Conservation (phyloP, 2,113 vertebrate species). For the Ailurus styani region DNA sequence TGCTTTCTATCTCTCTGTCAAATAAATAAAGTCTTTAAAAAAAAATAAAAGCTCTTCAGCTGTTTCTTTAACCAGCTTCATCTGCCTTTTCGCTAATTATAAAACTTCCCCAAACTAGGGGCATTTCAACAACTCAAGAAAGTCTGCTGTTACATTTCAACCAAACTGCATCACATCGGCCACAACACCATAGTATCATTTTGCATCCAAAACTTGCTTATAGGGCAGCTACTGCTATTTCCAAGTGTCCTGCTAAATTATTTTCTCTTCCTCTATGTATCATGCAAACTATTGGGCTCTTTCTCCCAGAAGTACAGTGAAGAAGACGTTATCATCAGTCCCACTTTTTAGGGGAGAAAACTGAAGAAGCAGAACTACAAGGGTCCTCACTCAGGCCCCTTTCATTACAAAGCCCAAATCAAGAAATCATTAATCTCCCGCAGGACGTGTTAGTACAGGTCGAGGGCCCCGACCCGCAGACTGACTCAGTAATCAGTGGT, state of each 20-base stretch:
- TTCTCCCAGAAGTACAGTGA: background rate
- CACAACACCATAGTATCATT: background rate
- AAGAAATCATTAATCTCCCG: background rate
- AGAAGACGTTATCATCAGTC: background rate
- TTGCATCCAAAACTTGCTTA: background rate
- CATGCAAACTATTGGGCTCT: background rate
- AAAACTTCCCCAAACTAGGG: background rate
- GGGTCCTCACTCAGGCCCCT: background rate
- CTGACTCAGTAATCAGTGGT: background rate
- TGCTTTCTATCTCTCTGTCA: too few species aligned
- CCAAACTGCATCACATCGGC: background rate
- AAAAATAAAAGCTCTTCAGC: too few species aligned
- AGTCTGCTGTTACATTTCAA: background rate
- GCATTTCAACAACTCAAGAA: background rate
- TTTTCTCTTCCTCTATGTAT: background rate
- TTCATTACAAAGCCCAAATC: background rate
- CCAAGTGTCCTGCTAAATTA: background rate
- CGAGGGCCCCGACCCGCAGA: background rate
- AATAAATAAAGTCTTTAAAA: too few species aligned
- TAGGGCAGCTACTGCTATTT: background rate
- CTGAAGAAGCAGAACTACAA: background rate
- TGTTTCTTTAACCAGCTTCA: background rate
- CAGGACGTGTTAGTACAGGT: background rate
- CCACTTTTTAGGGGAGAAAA: background rate
- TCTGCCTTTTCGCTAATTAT: background rate